Evolutionary conservation across 2,113 vertebrate genomes (phyloP), one percentile per base, ranked within the genome.

Genomic region (Panurus biarmicus): DNA sequence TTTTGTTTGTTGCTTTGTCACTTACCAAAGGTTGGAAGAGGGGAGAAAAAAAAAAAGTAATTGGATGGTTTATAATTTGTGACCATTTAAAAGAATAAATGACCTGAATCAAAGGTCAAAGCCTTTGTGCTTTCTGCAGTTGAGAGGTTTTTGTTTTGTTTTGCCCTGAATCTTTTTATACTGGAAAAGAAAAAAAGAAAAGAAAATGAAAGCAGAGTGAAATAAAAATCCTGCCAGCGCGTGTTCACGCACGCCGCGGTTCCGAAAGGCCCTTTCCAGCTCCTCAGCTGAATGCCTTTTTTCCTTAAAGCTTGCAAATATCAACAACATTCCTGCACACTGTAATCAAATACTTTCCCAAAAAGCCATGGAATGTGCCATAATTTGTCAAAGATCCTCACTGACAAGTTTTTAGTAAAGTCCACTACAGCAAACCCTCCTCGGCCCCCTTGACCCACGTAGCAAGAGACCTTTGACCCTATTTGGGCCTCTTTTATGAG

Each of bases 401-500:
- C 98, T 98, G 98, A 99, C 98, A 98, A 98, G 98, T 98, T 97
- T 98, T 98, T 98, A 98, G 98, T 97, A 98, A 98, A 98, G 98
- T 98, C 98, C 98, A 98, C 98, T 98, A 97, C 98, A 98, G 98
- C 98, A 97, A 97, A 98, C 98, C 97, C 98, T 97, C 97, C 93
- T 96, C 90, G 97, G 98, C 98, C 98, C 97, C 98, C 98, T 95
- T 99, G 99, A 99, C 99, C 99, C 98, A 97, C 97, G 97, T 97
- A 98, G 98, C 98, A 97, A 97, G 97, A 97, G 98, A 98, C 99
- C 99, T 98, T 97, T 99, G 97, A 99, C 99, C 99, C 98, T 98
- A 97, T 98, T 98, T 97, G 98, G 98, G 98, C 98, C 98, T 97
- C 98, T 99, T 99, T 98, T 99, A 99, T 98, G 98, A 98, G 97